Conservation (phyloP, 92 coral and sea anemone genomes). For the Blastomussa wellsi region DNA sequence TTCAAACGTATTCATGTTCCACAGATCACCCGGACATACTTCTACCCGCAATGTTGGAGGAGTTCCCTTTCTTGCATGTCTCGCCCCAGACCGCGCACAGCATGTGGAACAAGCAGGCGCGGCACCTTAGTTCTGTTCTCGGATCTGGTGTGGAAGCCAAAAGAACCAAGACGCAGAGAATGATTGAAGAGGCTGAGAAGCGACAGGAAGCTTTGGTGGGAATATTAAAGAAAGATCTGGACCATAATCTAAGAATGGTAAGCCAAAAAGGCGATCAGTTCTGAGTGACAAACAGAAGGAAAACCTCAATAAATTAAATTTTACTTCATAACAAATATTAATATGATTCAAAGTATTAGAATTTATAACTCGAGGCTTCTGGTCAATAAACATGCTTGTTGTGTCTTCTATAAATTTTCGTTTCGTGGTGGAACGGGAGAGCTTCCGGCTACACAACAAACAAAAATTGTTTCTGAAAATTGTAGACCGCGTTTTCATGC, state of each 20-base stretch:
- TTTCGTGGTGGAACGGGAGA: no score
- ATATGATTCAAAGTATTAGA: no score
- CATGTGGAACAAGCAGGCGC: constrained; percentile 95
- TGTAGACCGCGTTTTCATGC: no score
- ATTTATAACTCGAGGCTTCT: no score
- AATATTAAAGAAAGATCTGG: constrained; percentile 87
- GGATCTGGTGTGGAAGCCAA: constrained; percentile 70
- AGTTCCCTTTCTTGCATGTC: constrained; percentile 96
- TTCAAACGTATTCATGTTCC: neutral
- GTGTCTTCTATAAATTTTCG: no score
- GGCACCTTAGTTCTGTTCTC: constrained; percentile 75
- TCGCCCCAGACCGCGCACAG: constrained; percentile 97
- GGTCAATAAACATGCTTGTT: no score
- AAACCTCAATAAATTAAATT: no score
- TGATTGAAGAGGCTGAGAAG: constrained; percentile 88
- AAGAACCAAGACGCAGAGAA: constrained; percentile 80
- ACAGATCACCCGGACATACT: constrained; percentile 72
- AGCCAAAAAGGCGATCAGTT: neutral
- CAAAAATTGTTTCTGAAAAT: no score
- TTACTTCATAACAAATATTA: no score
- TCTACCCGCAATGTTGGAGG: constrained; percentile 90
- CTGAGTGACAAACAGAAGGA: no score
- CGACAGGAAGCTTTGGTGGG: constrained; percentile 87
- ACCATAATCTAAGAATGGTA: constrained; percentile 93
- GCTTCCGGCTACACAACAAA: no score